These are phyloP conservation scores for Drosophila pseudoananassae DNA, from an alignment of 1,140 invertebrate genomes.

Conservation along the genomic window DNA sequence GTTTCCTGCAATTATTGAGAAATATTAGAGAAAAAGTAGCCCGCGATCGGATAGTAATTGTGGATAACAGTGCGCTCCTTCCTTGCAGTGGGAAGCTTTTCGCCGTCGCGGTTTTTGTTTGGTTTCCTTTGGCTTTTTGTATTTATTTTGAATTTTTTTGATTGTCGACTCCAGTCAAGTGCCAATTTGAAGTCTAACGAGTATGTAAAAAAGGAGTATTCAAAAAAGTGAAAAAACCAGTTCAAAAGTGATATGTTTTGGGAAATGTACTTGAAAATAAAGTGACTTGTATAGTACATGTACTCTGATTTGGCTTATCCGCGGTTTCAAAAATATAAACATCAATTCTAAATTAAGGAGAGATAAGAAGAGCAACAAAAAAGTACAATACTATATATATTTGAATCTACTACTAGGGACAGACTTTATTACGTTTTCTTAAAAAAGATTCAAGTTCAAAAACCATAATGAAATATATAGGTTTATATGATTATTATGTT, in stretches of 20 bases:
- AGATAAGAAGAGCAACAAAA: no score
- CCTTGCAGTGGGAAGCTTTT: slow-evolving; percentile 1
- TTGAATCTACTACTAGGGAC: no score
- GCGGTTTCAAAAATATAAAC: no score
- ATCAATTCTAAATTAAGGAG: no score
- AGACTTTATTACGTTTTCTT: not conserved
- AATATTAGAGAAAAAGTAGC: not conserved
- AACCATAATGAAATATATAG: no score
- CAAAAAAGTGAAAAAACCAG: not conserved
- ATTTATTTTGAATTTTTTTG: slow-evolving; percentile 1
- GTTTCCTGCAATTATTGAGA: not conserved
- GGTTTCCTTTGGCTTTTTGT: not conserved
- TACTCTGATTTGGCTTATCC: not conserved
- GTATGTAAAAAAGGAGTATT: not conserved
- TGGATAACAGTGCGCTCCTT: not conserved
- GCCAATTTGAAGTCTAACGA: slow-evolving; percentile 1
- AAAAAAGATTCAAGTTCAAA: no score
- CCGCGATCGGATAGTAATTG: not conserved
- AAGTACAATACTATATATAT: no score
- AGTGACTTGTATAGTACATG: not conserved
- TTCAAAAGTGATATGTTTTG: not conserved
- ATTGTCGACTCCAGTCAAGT: not conserved
- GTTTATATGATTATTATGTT: not conserved
- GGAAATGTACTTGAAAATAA: not conserved
- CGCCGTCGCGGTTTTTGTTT: slow-evolving; percentile 5